Evolutionary conservation across 1,140 invertebrate genomes (phyloP), one percentile per base, ranked within the genome.

Genomic region (Radopholus similis): DNA sequence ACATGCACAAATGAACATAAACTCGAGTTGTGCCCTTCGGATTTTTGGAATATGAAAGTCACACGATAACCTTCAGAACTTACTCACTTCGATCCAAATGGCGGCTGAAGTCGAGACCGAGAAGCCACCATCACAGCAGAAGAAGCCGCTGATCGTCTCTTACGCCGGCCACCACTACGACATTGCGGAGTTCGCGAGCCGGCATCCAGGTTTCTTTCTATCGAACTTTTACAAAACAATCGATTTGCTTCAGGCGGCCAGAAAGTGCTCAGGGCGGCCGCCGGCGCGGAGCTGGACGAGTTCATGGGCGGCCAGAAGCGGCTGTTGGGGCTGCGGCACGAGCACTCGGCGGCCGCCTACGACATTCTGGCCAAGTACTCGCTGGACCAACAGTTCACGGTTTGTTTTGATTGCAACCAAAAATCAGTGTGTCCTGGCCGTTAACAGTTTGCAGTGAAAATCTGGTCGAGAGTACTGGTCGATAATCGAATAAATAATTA

Each of bases 301-400:
- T 70, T 78, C 21, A 83, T 85, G 80, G 51, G 75, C 47, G 77
- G 70, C 6, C 37, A 75, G 62, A 53, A 74, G 30, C 38, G 78
- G 21, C 65, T 81, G 30, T 65, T 79, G 64, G 72, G 70, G 5
- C 71, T 76, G 18, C 73, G 76, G 42, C 84, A 85, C 64, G 74
- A 76, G 55, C 84, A 85, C 67, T 82, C 78, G 13, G 64, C 70
- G 40, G 81, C 82, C 4, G 84, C 84, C 2, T 84, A 82, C 55
- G 63, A 76, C 6, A 84, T 85, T 51, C 69, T 85, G 28, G 75
- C 82, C 8, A 79, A 79, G 66, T 84, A 85, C 64, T 73, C 72
- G 30, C 72, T 85, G n/a, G 77, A 81, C 32, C 53, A 74, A 56
- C 56, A 60, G 40, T 66, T 80, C 56, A 71, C 80, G 64, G 80